A percentile compares a stretch with the other conserved stretches of the same genome.
Conservation (phyloP, 2,888 invertebrate genomes). For the Beris morrisii region DNA sequence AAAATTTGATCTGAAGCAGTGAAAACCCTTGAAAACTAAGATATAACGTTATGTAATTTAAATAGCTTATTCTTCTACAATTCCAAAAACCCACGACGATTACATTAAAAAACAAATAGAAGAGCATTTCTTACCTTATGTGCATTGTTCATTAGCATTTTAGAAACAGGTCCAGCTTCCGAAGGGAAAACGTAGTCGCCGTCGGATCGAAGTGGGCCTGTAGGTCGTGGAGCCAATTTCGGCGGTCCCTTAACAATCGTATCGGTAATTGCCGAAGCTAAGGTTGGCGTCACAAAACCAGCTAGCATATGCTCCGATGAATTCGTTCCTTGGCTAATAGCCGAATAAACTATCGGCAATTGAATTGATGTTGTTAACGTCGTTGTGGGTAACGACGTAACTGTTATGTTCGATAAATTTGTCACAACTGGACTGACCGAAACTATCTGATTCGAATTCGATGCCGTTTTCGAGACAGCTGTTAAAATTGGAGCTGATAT, state of each 20-base stretch:
- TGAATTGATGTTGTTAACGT: constrained; percentile 25
- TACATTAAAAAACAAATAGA: no score
- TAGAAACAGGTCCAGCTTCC: constrained; percentile 62
- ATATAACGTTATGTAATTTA: no score
- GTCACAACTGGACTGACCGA: constrained; percentile 5
- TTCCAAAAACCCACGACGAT: no score
- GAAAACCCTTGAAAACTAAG: no score
- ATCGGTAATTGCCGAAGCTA: constrained; percentile 50
- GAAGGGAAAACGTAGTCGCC: constrained; percentile 58
- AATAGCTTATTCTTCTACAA: no score
- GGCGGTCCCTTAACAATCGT: constrained; percentile 53
- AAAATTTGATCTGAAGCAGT: no score
- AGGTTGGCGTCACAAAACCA: constrained; percentile 47
- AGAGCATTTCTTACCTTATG: constrained; percentile 58
- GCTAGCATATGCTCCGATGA: constrained; percentile 53
- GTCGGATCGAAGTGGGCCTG: constrained; percentile 55
- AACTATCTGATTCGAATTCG: constrained; percentile 14
- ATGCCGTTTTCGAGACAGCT: constrained; percentile 47
- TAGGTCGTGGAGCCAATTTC: constrained; percentile 57
- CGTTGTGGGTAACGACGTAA: constrained; percentile 25
- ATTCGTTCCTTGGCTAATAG: background rate
- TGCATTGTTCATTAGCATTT: constrained; percentile 62
- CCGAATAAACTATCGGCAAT: constrained; percentile 19
- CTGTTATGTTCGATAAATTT: constrained; percentile 13
- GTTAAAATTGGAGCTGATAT: constrained; percentile 50